A percentile compares a stretch with the other conserved stretches of the same genome.
Conservation (phyloP, 2,797 vertebrate species). For the Rhinogobio ventralis region DNA sequence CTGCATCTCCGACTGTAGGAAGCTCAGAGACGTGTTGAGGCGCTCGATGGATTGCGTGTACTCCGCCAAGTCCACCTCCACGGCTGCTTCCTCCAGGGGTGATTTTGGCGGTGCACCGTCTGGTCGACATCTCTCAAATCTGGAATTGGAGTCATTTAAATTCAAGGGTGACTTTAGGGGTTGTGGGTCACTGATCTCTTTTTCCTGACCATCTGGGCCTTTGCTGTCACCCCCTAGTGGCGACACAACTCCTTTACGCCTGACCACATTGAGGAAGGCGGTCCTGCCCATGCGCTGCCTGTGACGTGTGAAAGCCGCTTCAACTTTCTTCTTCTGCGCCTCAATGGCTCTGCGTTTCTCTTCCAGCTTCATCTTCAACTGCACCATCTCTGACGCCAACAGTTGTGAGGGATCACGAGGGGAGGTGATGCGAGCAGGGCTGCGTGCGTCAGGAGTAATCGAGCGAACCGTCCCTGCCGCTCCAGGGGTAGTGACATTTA, state of each 20-base stretch:
- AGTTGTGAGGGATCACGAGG: slow-evolving; percentile 89
- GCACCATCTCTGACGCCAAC: slow-evolving; percentile 95
- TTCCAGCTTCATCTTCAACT: slow-evolving; percentile 96
- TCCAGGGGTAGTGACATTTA: slow-evolving; percentile 84
- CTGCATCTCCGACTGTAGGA: slow-evolving; percentile 97
- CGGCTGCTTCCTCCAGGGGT: slow-evolving; percentile 79
- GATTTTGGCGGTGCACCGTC: slow-evolving; percentile 81
- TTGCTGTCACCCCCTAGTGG: slow-evolving; percentile 76
- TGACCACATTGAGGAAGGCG: slow-evolving; percentile 95
- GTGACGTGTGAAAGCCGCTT: slow-evolving; percentile 93
- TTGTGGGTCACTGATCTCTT: slow-evolving; percentile 72
- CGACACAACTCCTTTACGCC: slow-evolving; percentile 87
- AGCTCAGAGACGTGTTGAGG: slow-evolving; percentile 89
- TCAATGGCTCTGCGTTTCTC: slow-evolving; percentile 97
- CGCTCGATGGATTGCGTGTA: slow-evolving; percentile 96
- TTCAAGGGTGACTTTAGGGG: slow-evolving; percentile 51
- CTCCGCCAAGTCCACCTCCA: slow-evolving; percentile 88
- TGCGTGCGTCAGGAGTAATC: slow-evolving; percentile 80
- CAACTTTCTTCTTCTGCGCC: slow-evolving; percentile 97
- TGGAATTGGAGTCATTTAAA: slow-evolving; percentile 62
- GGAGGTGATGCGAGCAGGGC: slow-evolving; percentile 67
- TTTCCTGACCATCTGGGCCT: slow-evolving; percentile 78
- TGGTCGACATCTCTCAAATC: slow-evolving; percentile 83
- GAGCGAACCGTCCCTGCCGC: slow-evolving; percentile 68
- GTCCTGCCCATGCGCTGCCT: slow-evolving; percentile 96